Base-by-base conservation (phyloP, 2,888 invertebrate species). In the Pantelozetes paolii region DNA sequence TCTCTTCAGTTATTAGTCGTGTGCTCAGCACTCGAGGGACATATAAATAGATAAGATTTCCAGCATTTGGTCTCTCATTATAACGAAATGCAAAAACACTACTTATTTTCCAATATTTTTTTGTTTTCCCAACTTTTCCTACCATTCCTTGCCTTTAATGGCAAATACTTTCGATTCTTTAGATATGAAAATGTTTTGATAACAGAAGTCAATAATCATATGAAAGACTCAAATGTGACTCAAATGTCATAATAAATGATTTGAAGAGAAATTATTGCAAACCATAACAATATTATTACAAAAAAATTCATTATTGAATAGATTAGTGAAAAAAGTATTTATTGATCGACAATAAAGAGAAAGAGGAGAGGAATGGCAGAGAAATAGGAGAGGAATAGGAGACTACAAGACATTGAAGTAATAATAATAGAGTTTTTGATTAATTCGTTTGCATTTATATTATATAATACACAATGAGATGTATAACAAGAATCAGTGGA, bases 391-490 rank as follows among this genome's bases (percentile, higher is more conserved):
- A 42, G 67, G 15, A 45, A 64, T 13, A n/a, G n/a, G 20, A 54
- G 54, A 1, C 6, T n/a, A 62, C 18, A 62, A 32, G 32, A 62
- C n/a, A 62, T 62, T n/a, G 1, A 6, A 62, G 32, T 62, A 62
- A 62, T 30, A 62, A 62, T 62, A 62, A 62, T 62, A 62, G 59
- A 62, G 59, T 62, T 57, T 62, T 30, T 62, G 59, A 62, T 62
- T 62, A 62, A 62, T 62, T 62, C 59, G 59, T 62, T 62, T 62
- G 59, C 26, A 62, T 62, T 62, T 11, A 30, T 62, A 62, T 62
- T 18, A 62, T 62, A 62, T 62, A 62, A n/a, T 11, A 62, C 11
- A 28, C 11, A 28, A 28, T 28, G 32, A 57, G 30, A 62, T 8
- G 8, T 26, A 62, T 9, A 18, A 30, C 28, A n/a, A n/a, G n/a